Evolutionary conservation across 2,888 invertebrate species (phyloP).

Genomic region (Chaetogeoica ovagalla): DNA sequence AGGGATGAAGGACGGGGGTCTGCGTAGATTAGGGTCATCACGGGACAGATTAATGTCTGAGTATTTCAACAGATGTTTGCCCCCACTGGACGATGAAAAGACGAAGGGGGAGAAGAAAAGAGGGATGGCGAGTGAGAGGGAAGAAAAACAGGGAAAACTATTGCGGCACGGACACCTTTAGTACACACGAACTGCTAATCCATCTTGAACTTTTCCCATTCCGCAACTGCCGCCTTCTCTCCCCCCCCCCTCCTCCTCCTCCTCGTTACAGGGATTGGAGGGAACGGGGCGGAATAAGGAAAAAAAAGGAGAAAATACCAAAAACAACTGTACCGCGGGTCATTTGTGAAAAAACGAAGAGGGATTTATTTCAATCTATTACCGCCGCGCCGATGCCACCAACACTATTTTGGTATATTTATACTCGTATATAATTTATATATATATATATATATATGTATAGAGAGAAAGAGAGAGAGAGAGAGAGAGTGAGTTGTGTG

Average conservation of each 20-base stretch:
- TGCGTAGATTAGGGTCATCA: slow-evolving; percentile 47
- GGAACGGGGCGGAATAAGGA: neutral
- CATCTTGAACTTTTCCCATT: slow-evolving; percentile 51
- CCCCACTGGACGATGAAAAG: neutral
- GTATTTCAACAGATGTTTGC: slow-evolving; percentile 51
- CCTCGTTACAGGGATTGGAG: no score
- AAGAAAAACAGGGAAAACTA: slow-evolving; percentile 33
- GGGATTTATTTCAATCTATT: slow-evolving; percentile 52
- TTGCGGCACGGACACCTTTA: slow-evolving; percentile 30
- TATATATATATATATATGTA: no score
- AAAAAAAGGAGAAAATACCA: slow-evolving; percentile 16
- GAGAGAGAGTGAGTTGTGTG: no score
- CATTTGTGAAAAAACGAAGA: slow-evolving; percentile 48
- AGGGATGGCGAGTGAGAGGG: neutral
- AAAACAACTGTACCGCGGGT: slow-evolving; percentile 44
- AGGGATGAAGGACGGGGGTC: neutral
- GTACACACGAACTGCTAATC: slow-evolving; percentile 47
- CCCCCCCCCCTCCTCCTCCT: no score
- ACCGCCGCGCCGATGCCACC: slow-evolving; percentile 41
- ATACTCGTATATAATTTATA: neutral
- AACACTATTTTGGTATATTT: slow-evolving; percentile 28
- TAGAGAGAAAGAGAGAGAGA: no score
- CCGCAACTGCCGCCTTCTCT: neutral
- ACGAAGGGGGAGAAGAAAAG: neutral
- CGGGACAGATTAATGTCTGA: slow-evolving; percentile 51